Conservation (phyloP, 2,888 invertebrate species). For the Epirrita christyi region DNA sequence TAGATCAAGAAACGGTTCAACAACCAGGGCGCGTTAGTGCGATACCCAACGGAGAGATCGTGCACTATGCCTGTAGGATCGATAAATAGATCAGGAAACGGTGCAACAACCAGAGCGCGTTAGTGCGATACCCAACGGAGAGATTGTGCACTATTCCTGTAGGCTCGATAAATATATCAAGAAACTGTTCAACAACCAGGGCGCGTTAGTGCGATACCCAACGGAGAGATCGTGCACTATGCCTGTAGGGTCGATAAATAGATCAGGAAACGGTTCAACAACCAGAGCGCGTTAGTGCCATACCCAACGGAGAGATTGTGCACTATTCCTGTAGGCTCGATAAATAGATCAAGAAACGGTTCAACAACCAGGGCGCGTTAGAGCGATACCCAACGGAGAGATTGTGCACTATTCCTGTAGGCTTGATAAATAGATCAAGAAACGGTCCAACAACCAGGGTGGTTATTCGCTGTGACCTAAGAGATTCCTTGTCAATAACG, state of each 20-base stretch:
- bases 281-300: too few relatives aligned
- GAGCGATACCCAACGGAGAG: neutral
- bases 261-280: neutral
- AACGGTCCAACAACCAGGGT: too few relatives aligned
- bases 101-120: neutral
- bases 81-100: neutral
- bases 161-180: neutral
- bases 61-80: neutral
- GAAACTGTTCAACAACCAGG: neutral
- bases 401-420: neutral
- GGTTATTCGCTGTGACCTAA: too few relatives aligned
- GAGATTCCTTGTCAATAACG: too few relatives aligned
- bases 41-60: neutral
- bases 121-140: too few relatives aligned
- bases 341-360: neutral
- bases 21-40: neutral
- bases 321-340: neutral
- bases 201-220: neutral
- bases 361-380: too few relatives aligned
- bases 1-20: constrained; percentile 29
- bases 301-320: neutral
- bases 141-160: neutral
- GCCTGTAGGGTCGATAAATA: neutral
- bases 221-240: neutral
- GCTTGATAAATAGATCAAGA: too few relatives aligned